Base-by-base conservation (phyloP, 1,140 invertebrate species). In the Acromyrmex charruanus region DNA sequence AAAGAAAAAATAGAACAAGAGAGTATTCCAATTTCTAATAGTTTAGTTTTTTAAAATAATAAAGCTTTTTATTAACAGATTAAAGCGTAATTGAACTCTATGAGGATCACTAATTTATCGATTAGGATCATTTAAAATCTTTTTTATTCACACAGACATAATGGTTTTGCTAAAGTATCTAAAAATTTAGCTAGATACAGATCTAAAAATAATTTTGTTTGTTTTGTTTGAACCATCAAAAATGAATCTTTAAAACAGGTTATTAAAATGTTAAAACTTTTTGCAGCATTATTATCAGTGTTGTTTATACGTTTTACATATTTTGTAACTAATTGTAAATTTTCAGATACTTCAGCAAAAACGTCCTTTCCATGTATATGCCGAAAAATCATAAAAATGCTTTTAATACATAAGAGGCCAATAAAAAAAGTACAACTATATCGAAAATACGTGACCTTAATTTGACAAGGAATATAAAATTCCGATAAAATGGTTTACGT, bases 391-490 rank as follows among this genome's bases (percentile, higher is more conserved):
- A 28, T 66, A 49, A 10, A 66, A 51, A 51, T 16, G 28, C 28
- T 14, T 77, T 65, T 65, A 9, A 65, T 53, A 53, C 35, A 21
- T 51, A 14, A 0, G 6, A 31, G 10, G 49, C 6, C 0, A 10
- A 69, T 68, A 7, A 69, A 68, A 68, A 71, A 69, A 61, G 72
- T 74, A n/a, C 14, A 31, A 7, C 39, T n/a, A 10, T 4, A n/a
- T 44, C 3, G n/a, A 55, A 55, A 72, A 51, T 18, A 61, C 5
- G 21, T 44, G 21, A 58, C 16, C 58, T 74, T 55, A 55, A 80
- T 80, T 68, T 74, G 31, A 61, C 58, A 16, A 16, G 25, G 55
- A 74, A 61, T 49, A 84, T 31, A 25, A 84, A 63, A 85, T 66
- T 66, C 31, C 25, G 39, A 61, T 49, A 61, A 74, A 61, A 55